A percentile compares a stretch with the other conserved stretches of the same genome.
Conservation (phyloP, 1,140 invertebrate species). For the Linepithema humile region DNA sequence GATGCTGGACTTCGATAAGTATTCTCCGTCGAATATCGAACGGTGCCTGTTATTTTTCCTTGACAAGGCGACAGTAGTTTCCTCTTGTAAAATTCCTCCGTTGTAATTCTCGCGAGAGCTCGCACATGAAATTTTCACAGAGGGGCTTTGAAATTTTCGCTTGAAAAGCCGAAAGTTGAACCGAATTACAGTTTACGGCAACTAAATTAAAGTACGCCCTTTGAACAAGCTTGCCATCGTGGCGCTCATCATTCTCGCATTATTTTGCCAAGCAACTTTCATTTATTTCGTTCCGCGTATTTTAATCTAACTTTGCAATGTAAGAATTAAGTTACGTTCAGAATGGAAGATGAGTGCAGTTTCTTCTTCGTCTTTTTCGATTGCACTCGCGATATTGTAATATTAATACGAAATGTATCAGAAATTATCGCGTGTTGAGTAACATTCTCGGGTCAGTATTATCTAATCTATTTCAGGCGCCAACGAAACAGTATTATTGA, state of each 20-base stretch:
- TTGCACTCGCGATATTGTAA: background rate
- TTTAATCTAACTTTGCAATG: background rate
- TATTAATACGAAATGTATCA: background rate
- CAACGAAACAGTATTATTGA: slow-evolving; percentile 12
- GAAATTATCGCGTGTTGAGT: slow-evolving; percentile 2
- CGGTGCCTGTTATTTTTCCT: background rate
- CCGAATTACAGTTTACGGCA: background rate
- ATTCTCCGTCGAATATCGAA: slow-evolving; percentile 13
- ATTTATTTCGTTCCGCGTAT: slow-evolving; percentile 10
- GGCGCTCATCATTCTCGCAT: background rate
- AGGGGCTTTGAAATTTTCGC: background rate
- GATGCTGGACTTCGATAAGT: slow-evolving; percentile 28
- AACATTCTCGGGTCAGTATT: slow-evolving; percentile 45
- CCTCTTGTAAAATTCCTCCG: background rate
- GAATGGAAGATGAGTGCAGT: background rate
- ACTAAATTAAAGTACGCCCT: slow-evolving; percentile 26
- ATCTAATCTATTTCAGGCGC: background rate
- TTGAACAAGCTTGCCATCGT: background rate
- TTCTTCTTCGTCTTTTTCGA: background rate
- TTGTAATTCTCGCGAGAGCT: slow-evolving; percentile 3
- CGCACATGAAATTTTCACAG: background rate
- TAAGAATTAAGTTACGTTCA: background rate
- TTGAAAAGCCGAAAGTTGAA: slow-evolving; percentile 4
- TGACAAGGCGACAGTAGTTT: background rate
- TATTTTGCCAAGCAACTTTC: slow-evolving; percentile 6